These are phyloP conservation scores for Drosophila kohkoa DNA, from an alignment of 1,140 invertebrate species.

Conservation along the genomic window DNA sequence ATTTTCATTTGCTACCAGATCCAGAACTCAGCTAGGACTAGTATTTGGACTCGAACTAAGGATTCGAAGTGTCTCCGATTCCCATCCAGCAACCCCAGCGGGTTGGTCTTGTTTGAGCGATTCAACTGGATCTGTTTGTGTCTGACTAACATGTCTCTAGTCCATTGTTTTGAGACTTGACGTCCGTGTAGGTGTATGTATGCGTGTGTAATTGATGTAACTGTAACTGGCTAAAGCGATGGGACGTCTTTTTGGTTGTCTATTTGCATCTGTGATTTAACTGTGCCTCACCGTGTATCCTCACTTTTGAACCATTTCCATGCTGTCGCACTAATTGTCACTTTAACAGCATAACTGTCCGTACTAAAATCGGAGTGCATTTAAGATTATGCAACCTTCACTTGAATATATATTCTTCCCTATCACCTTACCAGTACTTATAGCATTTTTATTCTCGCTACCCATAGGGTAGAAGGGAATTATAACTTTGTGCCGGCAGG, in stretches of 20 bases:
- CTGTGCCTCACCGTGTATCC: conserved; percentile 14
- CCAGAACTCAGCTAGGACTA: background rate
- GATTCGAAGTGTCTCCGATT: background rate
- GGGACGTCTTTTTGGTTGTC: conserved; percentile 75
- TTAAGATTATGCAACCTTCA: conserved; percentile 62
- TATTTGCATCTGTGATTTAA: conserved; percentile 76
- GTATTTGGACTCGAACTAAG: background rate
- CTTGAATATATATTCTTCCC: too few relatives aligned
- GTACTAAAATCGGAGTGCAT: conserved; percentile 32
- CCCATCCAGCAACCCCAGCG: conserved; percentile 13
- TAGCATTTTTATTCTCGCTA: too few relatives aligned
- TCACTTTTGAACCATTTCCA: conserved; percentile 4
- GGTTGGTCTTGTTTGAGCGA: conserved; percentile 40
- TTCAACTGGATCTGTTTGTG: conserved; percentile 59
- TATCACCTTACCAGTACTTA: too few relatives aligned
- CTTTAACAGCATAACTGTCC: conserved; percentile 69
- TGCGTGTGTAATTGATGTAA: conserved; percentile 64
- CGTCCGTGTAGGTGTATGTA: conserved; percentile 16
- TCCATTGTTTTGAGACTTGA: conserved; percentile 58
- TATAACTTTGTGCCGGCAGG: too few relatives aligned
- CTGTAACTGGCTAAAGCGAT: conserved; percentile 70
- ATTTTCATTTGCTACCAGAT: conserved; percentile 57
- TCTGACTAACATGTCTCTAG: conserved; percentile 70
- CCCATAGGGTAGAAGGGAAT: too few relatives aligned
- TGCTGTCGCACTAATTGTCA: conserved; percentile 70